These are phyloP conservation scores for Acanthosepion esculentum DNA, from an alignment of 2,888 invertebrate species.

Conservation along the genomic window DNA sequence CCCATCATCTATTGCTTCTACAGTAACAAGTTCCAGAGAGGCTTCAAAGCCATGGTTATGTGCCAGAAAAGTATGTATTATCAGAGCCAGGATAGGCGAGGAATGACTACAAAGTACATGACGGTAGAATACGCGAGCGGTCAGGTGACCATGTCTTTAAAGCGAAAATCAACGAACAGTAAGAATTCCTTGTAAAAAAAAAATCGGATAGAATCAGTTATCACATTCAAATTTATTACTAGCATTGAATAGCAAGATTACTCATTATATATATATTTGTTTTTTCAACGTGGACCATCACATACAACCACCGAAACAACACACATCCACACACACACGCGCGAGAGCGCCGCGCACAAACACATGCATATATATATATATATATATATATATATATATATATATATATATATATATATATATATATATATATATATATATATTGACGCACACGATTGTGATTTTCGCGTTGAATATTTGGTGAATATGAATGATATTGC, in stretches of 20 bases:
- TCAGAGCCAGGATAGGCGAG: background rate
- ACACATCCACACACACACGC: too few species aligned
- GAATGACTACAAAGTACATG: constrained; percentile 58
- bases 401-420: too few species aligned
- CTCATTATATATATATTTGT: background rate
- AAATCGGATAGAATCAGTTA: background rate
- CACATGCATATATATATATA: too few species aligned
- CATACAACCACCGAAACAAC: background rate
- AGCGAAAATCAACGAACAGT: background rate
- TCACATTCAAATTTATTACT: background rate
- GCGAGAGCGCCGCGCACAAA: too few species aligned
- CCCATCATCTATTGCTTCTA: constrained; percentile 94
- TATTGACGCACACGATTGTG: too few species aligned
- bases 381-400: too few species aligned
- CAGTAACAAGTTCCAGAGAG: constrained; percentile 92
- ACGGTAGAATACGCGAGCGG: constrained; percentile 67
- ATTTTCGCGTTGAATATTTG: background rate
- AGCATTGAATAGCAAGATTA: background rate
- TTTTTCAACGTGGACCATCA: background rate
- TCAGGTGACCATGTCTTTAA: constrained; percentile 59
- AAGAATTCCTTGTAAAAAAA: background rate
- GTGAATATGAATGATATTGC: background rate
- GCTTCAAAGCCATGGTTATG: constrained; percentile 78
- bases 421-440: too few species aligned
- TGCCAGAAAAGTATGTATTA: constrained; percentile 47